Conservation (phyloP, 2,888 invertebrate species). For the Cerastoderma edule region DNA sequence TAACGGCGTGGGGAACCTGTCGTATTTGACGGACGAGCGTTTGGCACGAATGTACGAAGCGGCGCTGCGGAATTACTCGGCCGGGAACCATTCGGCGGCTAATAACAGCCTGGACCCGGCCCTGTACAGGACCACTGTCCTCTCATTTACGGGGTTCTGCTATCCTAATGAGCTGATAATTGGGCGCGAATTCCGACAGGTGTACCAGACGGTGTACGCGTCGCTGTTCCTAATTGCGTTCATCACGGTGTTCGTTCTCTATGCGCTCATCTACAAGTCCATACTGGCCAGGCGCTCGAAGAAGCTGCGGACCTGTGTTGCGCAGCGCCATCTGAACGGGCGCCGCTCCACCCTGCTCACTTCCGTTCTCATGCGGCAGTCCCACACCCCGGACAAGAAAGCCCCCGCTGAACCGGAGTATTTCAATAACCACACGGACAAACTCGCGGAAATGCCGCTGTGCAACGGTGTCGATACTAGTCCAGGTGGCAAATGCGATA, state of each 20-base stretch:
- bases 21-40: constrained; percentile 7
- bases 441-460: background rate
- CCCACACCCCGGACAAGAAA: constrained; percentile 25
- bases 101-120: constrained; percentile 18
- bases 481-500: too few species aligned
- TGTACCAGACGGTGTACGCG: constrained; percentile 64
- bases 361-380: constrained; percentile 32
- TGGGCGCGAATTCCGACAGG: constrained; percentile 42
- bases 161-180: constrained; percentile 58
- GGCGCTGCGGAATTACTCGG: background rate
- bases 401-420: constrained; percentile 3
- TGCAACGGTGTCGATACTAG: too few species aligned
- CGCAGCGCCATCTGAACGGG: constrained; percentile 30
- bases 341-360: constrained; percentile 36
- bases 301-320: constrained; percentile 43
- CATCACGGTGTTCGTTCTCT: constrained; percentile 57
- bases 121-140: background rate
- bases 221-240: constrained; percentile 63
- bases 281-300: constrained; percentile 55
- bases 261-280: constrained; percentile 62
- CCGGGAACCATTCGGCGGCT: constrained; percentile 13
- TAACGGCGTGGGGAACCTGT: constrained; percentile 11
- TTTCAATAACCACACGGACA: constrained; percentile 15
- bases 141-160: constrained; percentile 54
- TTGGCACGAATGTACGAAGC: constrained; percentile 11